phyloP scores from a whole-genome alignment of 2,888 invertebrate species.

The Caenorhabditis wallacei region DNA sequence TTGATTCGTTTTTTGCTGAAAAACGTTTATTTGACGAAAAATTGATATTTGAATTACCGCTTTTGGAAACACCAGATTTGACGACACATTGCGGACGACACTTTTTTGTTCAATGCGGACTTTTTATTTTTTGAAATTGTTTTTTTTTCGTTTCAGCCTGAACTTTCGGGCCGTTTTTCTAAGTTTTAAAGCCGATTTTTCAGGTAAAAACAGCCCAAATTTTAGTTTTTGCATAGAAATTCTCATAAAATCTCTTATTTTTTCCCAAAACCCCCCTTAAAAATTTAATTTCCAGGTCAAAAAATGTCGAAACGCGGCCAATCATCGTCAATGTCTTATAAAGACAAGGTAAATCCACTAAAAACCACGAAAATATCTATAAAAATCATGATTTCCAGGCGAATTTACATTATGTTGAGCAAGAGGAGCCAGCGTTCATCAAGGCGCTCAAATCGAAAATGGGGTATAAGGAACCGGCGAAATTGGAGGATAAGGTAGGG shows the following conservation, averaged over 20 bases:
- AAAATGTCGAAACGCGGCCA: slow-evolving; percentile 58
- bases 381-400: slow-evolving; percentile 36
- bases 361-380: not conserved
- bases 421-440: slow-evolving; percentile 80
- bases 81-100: slow-evolving; percentile 39
- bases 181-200: too few relatives aligned
- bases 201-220: too few relatives aligned
- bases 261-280: not conserved
- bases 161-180: too few relatives aligned
- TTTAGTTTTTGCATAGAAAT: not conserved
- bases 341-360: slow-evolving; percentile 49
- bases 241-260: not conserved
- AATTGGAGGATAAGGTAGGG: slow-evolving; percentile 79
- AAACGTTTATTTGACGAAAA: not conserved
- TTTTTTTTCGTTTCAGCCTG: not conserved
- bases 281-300: not conserved
- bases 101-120: not conserved
- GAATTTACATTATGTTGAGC: slow-evolving; percentile 73
- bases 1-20: too few relatives aligned
- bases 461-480: slow-evolving; percentile 79
- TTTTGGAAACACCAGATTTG: slow-evolving; percentile 13
- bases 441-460: slow-evolving; percentile 78
- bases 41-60: slow-evolving; percentile 7
- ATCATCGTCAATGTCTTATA: slow-evolving; percentile 59
- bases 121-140: not conserved